Evolutionary conservation across 2,888 invertebrate genomes (phyloP), one percentile per base, ranked within the genome.

Genomic region (Spodoptera exigua): DNA sequence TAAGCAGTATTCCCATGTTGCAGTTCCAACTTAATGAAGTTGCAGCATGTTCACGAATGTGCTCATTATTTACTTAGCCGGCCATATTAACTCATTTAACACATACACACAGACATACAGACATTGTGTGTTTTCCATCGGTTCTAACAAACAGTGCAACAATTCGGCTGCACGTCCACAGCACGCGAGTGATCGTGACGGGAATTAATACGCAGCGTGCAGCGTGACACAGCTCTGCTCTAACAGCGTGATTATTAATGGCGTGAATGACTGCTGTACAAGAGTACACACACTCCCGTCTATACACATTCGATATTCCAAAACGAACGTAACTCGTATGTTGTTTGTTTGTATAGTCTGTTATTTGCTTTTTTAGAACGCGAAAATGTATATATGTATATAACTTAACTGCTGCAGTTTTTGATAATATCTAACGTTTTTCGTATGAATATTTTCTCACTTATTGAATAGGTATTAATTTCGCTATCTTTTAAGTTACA

Each of bases 111-210:
- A 3, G 12, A 27, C 27, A 27, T 27, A 27, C 27, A 27, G 27
- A 27, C 27, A 5, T n/a, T 27, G 27, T 27, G 27, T 34, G 16
- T 40, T 63, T 48, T 14, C 3, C 18, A 18, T 27, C 5, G 48
- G 49, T 14, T 43, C 17, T 27, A 44, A 46, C 44, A 43, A 57
- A 45, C 40, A 56, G 32, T 43, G 35, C 46, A 43, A 52, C 51
- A 48, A 56, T 66, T 48, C 49, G 40, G 40, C 56, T 46, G 37
- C 67, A 57, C 55, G 60, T 16, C 37, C 18, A 21, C 7, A 16
- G 35, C 68, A 59, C 59, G 53, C 76, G 63, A 41, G 54, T 49
- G 78, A 59, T 64, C 76, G 76, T 68, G 76, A 66, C 68, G 56
- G 39, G 73, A 64, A 71, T 76, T 78, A 71, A 78, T 68, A 59